These are phyloP conservation scores for Timema cristinae DNA, from an alignment of 2,888 invertebrate genomes.

Conservation along the genomic window DNA sequence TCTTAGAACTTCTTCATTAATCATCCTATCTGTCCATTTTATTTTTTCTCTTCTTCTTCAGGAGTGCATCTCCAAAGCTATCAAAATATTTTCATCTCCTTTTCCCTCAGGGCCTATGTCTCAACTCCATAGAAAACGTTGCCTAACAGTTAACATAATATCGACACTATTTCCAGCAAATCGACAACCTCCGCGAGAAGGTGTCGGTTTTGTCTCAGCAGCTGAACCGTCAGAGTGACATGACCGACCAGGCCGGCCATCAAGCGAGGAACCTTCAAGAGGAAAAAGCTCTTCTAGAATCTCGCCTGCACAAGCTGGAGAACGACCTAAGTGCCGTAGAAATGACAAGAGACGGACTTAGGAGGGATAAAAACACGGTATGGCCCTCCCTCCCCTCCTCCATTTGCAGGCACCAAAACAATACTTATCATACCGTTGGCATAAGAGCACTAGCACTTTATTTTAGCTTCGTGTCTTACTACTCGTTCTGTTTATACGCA, in stretches of 20 bases:
- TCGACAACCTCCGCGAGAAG: constrained; percentile 72
- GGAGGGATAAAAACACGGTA: constrained; percentile 74
- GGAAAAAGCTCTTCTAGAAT: constrained; percentile 68
- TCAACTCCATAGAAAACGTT: too few species aligned
- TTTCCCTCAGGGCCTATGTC: too few species aligned
- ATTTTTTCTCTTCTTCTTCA: too few species aligned
- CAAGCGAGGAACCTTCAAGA: constrained; percentile 67
- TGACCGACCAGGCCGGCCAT: constrained; percentile 60
- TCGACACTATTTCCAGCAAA: constrained; percentile 53
- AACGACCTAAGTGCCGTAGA: constrained; percentile 72
- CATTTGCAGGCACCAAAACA: not conserved
- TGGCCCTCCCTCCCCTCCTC: constrained; percentile 36
- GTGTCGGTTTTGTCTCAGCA: constrained; percentile 68
- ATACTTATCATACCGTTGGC: too few species aligned
- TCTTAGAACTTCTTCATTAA: too few species aligned
- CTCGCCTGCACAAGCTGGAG: constrained; percentile 72
- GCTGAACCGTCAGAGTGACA: constrained; percentile 61
- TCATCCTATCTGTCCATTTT: too few species aligned
- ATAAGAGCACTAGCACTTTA: too few species aligned
- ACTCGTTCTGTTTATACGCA: too few species aligned
- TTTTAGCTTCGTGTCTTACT: too few species aligned
- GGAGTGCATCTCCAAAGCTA: too few species aligned
- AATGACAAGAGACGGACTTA: constrained; percentile 64
- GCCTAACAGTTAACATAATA: too few species aligned
- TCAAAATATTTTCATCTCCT: too few species aligned